Evolutionary conservation across 1,140 invertebrate genomes (phyloP), one percentile per base, ranked within the genome.

Genomic region (Bombus turneri): DNA sequence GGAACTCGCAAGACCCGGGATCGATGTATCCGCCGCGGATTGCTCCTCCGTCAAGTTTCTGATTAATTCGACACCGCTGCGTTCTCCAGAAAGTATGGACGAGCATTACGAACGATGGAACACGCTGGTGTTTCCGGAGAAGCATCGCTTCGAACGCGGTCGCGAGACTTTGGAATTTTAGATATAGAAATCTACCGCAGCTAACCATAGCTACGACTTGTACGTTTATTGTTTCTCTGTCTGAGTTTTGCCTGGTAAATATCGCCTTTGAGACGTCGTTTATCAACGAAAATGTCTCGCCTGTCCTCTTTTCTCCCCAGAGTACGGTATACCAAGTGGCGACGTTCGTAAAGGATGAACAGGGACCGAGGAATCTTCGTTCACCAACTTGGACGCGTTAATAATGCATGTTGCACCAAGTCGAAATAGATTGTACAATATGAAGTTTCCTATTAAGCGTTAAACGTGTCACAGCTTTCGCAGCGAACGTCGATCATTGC

Each of bases 361-460:
- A 47, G 76, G 25, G 59, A 53, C 18, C 10, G 72, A 76, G 75
- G 31, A 81, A 34, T 22, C 43, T 39, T 22, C 25, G 66, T 82
- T 79, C 47, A 8, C 13, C 64, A 13, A n/a, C 13, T 66, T n/a
- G 13, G 6, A 31, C n/a, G n/a, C 31, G 5, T 66, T 31, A 94
- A 94, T 94, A 94, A 94, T 94, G 87, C 91, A 92, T 82, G 6
- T 53, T 22, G 76, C 28, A n/a, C 90, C 92, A 92, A 80, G 82
- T 76, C 74, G 86, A 82, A 89, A 86, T 81, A 81, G 81, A 85
- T 85, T 86, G 84, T 83, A 68, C 85, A 72, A 86, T 88, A 86
- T 90, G 89, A 89, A 88, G 90, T 90, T 90, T 84, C 28, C 8
- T 28, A 10, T 74, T 37, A 64, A 13, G 13, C 47, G 74, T 82